A percentile compares a stretch with the other conserved stretches of the same genome.
These are phyloP conservation scores for Palythoa grandis DNA, from an alignment of 92 coral and sea anemone genomes.

Conservation along the genomic window DNA sequence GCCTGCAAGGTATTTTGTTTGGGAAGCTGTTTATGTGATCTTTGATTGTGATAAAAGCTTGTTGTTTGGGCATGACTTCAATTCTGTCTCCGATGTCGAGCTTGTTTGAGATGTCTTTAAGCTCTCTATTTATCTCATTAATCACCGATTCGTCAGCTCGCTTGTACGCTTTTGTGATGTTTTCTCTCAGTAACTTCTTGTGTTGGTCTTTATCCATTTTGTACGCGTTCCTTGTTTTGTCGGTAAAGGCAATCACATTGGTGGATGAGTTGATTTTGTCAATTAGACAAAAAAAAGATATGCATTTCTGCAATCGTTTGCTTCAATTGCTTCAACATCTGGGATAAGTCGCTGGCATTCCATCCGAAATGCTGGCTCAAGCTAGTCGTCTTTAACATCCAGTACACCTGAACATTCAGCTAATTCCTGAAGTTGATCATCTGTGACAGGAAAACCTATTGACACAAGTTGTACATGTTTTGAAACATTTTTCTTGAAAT, in stretches of 20 bases:
- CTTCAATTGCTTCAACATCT: constrained; percentile 47
- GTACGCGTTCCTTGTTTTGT: too few species aligned
- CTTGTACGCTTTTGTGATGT: too few species aligned
- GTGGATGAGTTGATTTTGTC: too few species aligned
- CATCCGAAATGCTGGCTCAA: constrained; percentile 60
- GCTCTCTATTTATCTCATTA: too few species aligned
- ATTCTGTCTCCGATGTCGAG: neutral
- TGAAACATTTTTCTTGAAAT: constrained; percentile 28
- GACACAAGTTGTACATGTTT: constrained; percentile 11
- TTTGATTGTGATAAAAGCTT: too few species aligned
- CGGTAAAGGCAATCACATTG: too few species aligned
- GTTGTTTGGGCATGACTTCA: too few species aligned
- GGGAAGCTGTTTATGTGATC: too few species aligned
- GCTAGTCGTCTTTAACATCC: constrained; percentile 52
- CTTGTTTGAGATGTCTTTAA: neutral
- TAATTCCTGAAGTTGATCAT: constrained; percentile 56
- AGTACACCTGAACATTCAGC: constrained; percentile 66
- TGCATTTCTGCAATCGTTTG: constrained; percentile 64
- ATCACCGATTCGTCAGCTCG: too few species aligned
- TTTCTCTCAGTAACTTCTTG: too few species aligned
- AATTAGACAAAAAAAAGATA: neutral
- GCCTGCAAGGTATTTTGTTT: too few species aligned
- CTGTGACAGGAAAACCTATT: constrained; percentile 55
- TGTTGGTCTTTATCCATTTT: too few species aligned
- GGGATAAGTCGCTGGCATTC: constrained; percentile 63